Evolutionary conservation across 2,113 vertebrate genomes (phyloP), one percentile per base, ranked within the genome.

Genomic region (Callionymus lyra): DNA sequence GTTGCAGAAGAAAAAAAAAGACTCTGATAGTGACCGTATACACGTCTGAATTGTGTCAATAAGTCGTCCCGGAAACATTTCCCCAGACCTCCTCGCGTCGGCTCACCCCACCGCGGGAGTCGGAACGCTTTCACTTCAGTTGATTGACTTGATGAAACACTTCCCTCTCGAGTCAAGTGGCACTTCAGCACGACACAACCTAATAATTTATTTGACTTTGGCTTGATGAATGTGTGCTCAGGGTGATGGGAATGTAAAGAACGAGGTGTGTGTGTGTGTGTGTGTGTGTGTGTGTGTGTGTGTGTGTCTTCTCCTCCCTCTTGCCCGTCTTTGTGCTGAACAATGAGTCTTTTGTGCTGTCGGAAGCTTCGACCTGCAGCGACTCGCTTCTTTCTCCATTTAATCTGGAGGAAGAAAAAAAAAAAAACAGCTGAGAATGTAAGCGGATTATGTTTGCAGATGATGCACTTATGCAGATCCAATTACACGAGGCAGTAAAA

Each of bases 391-490:
- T 6, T 12, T 47, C 59, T 62, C 41, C 53, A 66, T 63, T 50
- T 68, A 53, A 65, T 66, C 18, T n/a, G 41, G 18, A 56, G 59
- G 44, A 49, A n/a, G n/a, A n/a, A n/a, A n/a, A n/a, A n/a, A n/a
- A n/a, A n/a, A n/a, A n/a, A 57, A 72, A 43, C 58, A 41, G 45
- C 18, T 16, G 15, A 12, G 32, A 39, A 52, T 58, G 31, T 65
- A 54, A 76, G 70, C 57, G 41, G 58, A 68, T 72, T 74, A 72
- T 62, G 47, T 71, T 64, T 71, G 53, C 64, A 56, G 53, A 70
- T 62, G 61, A 73, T 70, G 64, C 66, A 59, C 58, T 75, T 63
- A 63, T 51, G 45, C 63, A 63, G 50, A 72, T 79, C 69, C 65
- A 63, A 56, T 72, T 70, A 59, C 53, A 46, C 35, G 14, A 55